A percentile compares a stretch with the other conserved stretches of the same genome.
Conservation (phyloP, 2,113 vertebrate species). For the Hippopotamus amphibius region DNA sequence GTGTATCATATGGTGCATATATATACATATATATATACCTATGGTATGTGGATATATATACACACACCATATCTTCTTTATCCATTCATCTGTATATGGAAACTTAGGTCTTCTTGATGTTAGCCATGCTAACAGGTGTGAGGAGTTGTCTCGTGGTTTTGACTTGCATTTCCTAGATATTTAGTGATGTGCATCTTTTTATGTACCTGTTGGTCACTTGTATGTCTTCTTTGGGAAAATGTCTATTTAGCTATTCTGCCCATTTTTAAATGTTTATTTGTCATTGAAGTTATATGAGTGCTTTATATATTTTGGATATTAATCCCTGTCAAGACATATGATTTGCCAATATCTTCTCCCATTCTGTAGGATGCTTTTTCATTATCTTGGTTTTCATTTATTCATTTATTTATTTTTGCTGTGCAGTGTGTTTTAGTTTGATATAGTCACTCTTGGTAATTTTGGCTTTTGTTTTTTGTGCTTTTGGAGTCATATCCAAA, state of each 20-base stretch:
- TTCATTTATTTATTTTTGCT: neutral
- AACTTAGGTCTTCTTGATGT: neutral
- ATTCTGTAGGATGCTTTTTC: neutral
- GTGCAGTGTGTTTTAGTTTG: neutral
- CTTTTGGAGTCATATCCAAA: neutral
- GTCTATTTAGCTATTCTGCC: neutral
- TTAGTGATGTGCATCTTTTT: neutral
- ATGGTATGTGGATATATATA: neutral
- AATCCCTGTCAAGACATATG: neutral
- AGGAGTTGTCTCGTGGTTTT: neutral
- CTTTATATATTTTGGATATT: neutral
- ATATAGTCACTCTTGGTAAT: neutral
- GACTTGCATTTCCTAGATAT: neutral
- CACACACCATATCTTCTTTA: neutral
- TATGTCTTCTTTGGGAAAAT: neutral
- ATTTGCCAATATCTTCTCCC: neutral
- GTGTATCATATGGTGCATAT: neutral
- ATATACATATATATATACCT: neutral
- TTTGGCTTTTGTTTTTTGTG: neutral
- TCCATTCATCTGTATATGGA: neutral
- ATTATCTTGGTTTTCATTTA: neutral
- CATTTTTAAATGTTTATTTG: neutral
- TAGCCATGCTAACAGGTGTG: neutral
- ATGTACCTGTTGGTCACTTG: neutral
- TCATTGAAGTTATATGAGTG: neutral